phyloP scores from a whole-genome alignment of 2,113 vertebrate species.

The Eidolon helvum region DNA sequence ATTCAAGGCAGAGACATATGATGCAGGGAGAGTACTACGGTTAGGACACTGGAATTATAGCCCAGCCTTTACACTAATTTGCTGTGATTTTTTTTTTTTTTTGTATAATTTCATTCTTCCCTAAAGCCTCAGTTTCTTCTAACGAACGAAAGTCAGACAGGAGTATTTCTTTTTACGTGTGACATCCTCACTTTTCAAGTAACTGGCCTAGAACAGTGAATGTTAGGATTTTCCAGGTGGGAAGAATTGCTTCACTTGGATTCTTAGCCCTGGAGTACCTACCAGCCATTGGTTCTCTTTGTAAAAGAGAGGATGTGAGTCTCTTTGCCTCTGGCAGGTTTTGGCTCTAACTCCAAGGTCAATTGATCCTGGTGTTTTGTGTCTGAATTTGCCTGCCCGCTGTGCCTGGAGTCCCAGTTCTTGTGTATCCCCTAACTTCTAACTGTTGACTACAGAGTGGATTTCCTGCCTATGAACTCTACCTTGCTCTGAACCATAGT shows the following conservation, averaged over 20 bases:
- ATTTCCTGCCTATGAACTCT: constrained; percentile 15
- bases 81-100: neutral
- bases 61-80: neutral
- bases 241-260: neutral
- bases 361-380: neutral
- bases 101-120: neutral
- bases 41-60: neutral
- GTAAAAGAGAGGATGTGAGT: neutral
- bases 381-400: neutral
- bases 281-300: neutral
- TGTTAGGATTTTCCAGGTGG: neutral
- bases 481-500: constrained; percentile 42
- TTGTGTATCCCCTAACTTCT: neutral
- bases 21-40: neutral
- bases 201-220: neutral
- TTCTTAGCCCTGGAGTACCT: neutral
- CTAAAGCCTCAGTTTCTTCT: neutral
- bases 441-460: constrained; percentile 1
- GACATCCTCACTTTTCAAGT: neutral
- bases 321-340: neutral
- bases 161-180: neutral
- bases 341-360: neutral
- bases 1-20: neutral
- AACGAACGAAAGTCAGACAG: neutral
- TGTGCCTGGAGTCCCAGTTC: neutral